Percentiles rank a stretch among this genome's conserved stretches.
phyloP scores from a whole-genome alignment of 2,113 vertebrate species.

The Cryptotis parvus region DNA sequence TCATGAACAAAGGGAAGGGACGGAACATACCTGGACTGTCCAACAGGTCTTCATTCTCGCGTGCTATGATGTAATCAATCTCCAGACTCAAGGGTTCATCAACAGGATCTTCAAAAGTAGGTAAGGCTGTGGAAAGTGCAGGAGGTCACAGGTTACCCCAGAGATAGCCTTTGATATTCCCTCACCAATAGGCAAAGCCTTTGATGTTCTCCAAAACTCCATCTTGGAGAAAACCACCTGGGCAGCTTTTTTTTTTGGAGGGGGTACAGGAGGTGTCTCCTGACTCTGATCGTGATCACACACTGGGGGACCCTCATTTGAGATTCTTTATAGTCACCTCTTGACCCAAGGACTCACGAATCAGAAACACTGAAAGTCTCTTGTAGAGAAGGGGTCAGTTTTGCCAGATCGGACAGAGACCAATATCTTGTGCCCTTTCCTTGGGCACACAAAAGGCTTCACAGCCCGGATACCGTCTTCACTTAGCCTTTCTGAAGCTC shows the following conservation, averaged over 20 bases:
- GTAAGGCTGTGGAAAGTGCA: neutral
- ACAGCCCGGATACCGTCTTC: too few relatives aligned
- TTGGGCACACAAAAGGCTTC: neutral
- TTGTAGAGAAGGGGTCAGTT: neutral
- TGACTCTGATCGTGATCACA: neutral
- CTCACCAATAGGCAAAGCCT: neutral
- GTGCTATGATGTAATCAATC: neutral
- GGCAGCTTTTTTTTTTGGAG: neutral
- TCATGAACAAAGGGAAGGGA: neutral
- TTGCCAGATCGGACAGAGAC: neutral
- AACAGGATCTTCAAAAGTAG: neutral
- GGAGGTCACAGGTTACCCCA: neutral
- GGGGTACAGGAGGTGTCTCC: neutral
- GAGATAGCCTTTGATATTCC: neutral
- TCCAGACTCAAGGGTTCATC: slow-evolving; percentile 19
- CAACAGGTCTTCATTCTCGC: neutral
- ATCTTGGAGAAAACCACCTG: neutral
- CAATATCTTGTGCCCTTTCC: neutral
- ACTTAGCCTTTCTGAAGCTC: too few relatives aligned
- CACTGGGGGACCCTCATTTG: neutral
- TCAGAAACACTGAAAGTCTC: neutral
- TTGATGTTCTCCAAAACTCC: neutral
- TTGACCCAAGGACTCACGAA: neutral
- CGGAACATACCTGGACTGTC: neutral
- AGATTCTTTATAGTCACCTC: neutral